Conservation (phyloP, 2,113 vertebrate species). For the Campylomormyrus tamandua region DNA sequence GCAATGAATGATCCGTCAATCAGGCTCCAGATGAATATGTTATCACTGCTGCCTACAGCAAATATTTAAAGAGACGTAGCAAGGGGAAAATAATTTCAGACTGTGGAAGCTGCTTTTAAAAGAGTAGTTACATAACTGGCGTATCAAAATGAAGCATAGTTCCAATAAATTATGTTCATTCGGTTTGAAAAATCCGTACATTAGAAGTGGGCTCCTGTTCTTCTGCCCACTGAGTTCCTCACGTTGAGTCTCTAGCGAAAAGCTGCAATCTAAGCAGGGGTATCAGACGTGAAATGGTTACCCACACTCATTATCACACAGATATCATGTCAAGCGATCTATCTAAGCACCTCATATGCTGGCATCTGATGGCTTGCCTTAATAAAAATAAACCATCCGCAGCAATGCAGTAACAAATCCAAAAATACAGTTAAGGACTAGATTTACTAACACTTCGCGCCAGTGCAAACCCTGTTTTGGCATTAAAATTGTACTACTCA, state of each 20-base stretch:
- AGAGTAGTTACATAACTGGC: conserved; percentile 8
- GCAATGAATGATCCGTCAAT: conserved; percentile 16
- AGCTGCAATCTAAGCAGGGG: not conserved
- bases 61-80: conserved; percentile 36
- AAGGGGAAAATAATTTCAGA: conserved; percentile 21
- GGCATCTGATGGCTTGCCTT: not conserved
- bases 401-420: not conserved
- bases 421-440: not conserved
- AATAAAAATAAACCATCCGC: not conserved
- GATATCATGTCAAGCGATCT: not conserved
- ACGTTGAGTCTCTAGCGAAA: not conserved
- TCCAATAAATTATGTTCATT: not conserved
- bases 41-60: conserved; percentile 34
- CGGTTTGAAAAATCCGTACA: not conserved
- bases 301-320: not conserved
- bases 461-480: not conserved
- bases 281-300: not conserved
- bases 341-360: not conserved
- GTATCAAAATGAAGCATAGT: not conserved
- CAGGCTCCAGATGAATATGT: not conserved
- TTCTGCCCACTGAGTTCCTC: not conserved
- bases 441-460: not conserved
- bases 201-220: not conserved
- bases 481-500: not conserved
- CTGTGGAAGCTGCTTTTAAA: not conserved